These are phyloP conservation scores for Paratrypauchen microcephalus DNA, from an alignment of 2,797 vertebrate genomes.

Conservation along the genomic window DNA sequence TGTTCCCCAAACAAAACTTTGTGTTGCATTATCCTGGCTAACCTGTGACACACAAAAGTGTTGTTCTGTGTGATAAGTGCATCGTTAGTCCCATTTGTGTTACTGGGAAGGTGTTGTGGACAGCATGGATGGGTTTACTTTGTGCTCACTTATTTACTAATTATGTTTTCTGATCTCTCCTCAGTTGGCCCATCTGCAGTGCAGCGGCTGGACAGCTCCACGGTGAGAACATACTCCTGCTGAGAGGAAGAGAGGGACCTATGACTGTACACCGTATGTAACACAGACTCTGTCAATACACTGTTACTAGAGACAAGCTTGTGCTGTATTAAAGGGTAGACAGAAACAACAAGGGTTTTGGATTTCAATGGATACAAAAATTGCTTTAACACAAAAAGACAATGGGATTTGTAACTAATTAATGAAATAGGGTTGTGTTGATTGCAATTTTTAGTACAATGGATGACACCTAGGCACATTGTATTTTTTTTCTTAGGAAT, in stretches of 20 bases:
- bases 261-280: constrained; percentile 90
- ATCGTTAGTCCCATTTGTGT: constrained; percentile 20
- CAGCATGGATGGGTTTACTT: neutral
- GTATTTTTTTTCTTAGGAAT: neutral
- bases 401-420: neutral
- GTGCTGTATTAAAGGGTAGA: neutral
- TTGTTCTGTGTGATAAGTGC: constrained; percentile 23
- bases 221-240: constrained; percentile 99
- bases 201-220: constrained; percentile 98
- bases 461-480: neutral
- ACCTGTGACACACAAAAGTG: constrained; percentile 18
- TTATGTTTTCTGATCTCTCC: constrained; percentile 56
- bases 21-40: constrained; percentile 26
- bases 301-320: neutral
- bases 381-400: neutral
- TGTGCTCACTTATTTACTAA: neutral
- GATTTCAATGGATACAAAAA: neutral
- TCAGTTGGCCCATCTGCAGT: constrained; percentile 91
- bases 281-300: constrained; percentile 49
- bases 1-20: constrained; percentile 46
- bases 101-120: constrained; percentile 17
- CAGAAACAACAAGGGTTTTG: neutral
- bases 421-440: neutral
- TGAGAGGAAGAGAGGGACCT: constrained; percentile 86
- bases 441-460: neutral